Conservation (phyloP, 2,113 vertebrate species). For the Oreochromis aureus region DNA sequence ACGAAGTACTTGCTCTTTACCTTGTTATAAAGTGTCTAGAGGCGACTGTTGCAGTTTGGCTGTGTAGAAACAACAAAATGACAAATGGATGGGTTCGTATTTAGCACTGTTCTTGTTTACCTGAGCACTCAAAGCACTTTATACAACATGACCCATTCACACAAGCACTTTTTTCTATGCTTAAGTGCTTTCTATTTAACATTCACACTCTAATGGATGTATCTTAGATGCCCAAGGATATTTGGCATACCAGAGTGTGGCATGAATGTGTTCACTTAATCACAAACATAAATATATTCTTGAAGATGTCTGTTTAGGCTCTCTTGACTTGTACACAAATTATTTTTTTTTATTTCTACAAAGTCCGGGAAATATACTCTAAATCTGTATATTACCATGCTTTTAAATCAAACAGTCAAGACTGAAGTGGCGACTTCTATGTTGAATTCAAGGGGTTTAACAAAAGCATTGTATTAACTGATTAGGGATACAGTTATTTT, state of each 20-base stretch:
- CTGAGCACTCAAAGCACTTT: too few relatives aligned
- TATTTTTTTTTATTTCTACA: neutral
- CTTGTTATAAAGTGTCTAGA: neutral
- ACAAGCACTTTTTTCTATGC: too few relatives aligned
- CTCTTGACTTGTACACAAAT: neutral
- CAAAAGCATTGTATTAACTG: neutral
- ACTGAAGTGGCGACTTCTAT: fast-evolving
- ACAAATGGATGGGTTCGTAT: too few relatives aligned
- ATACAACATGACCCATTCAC: too few relatives aligned
- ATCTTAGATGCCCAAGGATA: too few relatives aligned
- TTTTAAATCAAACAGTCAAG: neutral
- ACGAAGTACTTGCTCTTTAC: neutral
- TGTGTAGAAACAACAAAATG: too few relatives aligned
- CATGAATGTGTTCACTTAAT: neutral
- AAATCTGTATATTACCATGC: neutral
- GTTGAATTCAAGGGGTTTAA: neutral
- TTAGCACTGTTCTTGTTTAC: too few relatives aligned
- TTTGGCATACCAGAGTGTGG: too few relatives aligned
- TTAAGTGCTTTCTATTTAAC: too few relatives aligned
- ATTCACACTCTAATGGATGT: too few relatives aligned
- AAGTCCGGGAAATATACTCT: neutral
- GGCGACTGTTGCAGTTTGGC: too few relatives aligned
- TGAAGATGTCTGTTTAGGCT: neutral
- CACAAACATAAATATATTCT: neutral
- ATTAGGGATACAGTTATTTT: neutral